A percentile compares a stretch with the other conserved stretches of the same genome.
Conservation (phyloP, 2,888 invertebrate genomes). For the Plagiodera versicolora region DNA sequence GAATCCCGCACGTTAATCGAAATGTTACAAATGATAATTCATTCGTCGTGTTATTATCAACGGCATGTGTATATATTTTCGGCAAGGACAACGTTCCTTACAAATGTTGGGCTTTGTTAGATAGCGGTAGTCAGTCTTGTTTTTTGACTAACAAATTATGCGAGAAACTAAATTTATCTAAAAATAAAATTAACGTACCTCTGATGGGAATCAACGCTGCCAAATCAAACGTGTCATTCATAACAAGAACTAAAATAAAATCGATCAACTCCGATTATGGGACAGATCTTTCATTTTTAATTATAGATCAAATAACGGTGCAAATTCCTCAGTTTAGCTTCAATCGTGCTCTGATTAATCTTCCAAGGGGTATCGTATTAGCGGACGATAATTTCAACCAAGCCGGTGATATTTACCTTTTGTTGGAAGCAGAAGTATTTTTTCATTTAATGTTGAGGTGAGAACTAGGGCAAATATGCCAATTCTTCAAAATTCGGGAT, state of each 20-base stretch:
- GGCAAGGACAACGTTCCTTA: neutral
- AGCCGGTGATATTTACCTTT: slow-evolving; percentile 2
- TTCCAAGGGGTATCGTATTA: slow-evolving; percentile 11
- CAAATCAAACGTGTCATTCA: slow-evolving; percentile 5
- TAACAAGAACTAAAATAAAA: neutral
- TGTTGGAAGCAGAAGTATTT: slow-evolving; percentile 6
- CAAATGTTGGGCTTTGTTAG: slow-evolving; percentile 9
- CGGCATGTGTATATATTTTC: slow-evolving; percentile 9
- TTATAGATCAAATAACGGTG: slow-evolving; percentile 14
- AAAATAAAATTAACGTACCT: neutral
- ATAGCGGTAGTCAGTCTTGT: slow-evolving; percentile 6
- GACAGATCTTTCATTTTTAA: neutral
- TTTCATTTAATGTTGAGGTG: slow-evolving; percentile 8
- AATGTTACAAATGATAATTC: neutral
- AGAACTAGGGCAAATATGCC: neutral
- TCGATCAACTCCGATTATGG: neutral
- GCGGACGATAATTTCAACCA: slow-evolving; percentile 13
- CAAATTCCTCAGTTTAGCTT: neutral
- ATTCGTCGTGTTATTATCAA: slow-evolving; percentile 3
- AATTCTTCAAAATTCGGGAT: slow-evolving; percentile 10
- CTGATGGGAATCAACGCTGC: slow-evolving; percentile 3
- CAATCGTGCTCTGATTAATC: neutral
- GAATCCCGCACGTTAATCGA: neutral
- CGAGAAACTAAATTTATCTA: slow-evolving; percentile 1
- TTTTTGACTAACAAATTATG: slow-evolving; percentile 1